These are phyloP conservation scores for Sardinella longiceps DNA, from an alignment of 2,797 vertebrate species.

Conservation along the genomic window DNA sequence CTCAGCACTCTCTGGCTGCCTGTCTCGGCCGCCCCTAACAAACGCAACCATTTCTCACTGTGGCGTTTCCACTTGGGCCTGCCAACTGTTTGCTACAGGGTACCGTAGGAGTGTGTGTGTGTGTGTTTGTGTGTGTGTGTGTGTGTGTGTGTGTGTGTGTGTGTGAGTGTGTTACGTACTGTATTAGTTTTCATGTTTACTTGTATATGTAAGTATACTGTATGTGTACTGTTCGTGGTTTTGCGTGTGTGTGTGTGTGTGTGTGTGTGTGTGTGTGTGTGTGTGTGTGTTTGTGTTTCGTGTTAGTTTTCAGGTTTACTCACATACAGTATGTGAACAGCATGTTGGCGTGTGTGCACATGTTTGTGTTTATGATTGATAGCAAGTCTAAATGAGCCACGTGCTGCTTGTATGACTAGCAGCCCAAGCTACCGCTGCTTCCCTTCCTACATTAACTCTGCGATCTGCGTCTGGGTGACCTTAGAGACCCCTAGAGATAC, in stretches of 20 bases:
- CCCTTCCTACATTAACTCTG: background rate
- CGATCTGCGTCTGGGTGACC: background rate
- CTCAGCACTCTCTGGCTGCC: background rate
- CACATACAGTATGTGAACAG: no score
- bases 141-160: constrained; percentile 28
- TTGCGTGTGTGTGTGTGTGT: background rate
- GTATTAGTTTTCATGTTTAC: background rate
- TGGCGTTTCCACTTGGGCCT: background rate
- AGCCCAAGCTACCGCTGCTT: background rate
- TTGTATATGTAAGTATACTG: background rate
- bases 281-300: background rate
- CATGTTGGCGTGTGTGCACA: no score
- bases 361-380: no score
- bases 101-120: no score
- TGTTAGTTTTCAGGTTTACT: no score
- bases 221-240: background rate
- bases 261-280: background rate
- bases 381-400: no score
- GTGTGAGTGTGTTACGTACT: background rate
- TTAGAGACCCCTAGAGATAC: background rate
- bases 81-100: no score
- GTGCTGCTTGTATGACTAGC: background rate
- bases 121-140: constrained; percentile 1
- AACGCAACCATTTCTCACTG: background rate
- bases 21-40: background rate